Percentiles rank a stretch among this genome's conserved stretches.
These are phyloP conservation scores for Orientallactaga bullata DNA, from an alignment of 2,113 vertebrate species.

Conservation along the genomic window DNA sequence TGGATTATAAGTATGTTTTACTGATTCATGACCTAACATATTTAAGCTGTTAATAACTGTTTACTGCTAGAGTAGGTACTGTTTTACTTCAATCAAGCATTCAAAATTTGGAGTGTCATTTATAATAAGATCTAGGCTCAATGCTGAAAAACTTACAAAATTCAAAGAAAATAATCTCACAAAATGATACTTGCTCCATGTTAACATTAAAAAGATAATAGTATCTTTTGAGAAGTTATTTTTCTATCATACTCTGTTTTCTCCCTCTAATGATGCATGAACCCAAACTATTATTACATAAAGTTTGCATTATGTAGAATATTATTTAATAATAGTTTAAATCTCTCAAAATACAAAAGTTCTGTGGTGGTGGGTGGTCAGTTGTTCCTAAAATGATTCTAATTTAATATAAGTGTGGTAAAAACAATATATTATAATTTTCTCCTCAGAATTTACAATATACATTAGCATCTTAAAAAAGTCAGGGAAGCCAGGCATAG, in stretches of 20 bases:
- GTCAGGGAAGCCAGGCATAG: background rate
- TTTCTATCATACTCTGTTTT: constrained; percentile 56
- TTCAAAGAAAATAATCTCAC: constrained; percentile 39
- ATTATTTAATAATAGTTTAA: constrained; percentile 56
- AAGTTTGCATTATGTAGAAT: background rate
- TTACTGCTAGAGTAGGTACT: background rate
- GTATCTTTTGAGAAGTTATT: constrained; percentile 28
- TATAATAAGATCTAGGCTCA: constrained; percentile 51
- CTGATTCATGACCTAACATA: background rate
- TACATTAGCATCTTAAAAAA: background rate
- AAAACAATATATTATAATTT: background rate
- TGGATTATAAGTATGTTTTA: constrained; percentile 68
- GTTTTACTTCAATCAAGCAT: constrained; percentile 4
- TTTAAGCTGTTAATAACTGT: background rate
- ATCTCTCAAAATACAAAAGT: constrained; percentile 3
- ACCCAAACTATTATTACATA: constrained; percentile 60
- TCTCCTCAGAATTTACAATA: background rate
- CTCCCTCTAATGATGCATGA: constrained; percentile 39
- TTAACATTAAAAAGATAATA: constrained; percentile 46
- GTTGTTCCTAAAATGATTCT: constrained; percentile 2
- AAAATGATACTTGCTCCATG: constrained; percentile 59
- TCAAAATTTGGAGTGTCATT: constrained; percentile 52
- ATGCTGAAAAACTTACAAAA: constrained; percentile 47
- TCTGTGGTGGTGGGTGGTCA: background rate
- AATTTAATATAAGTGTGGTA: constrained; percentile 44